Percentiles rank a stretch among this genome's conserved stretches.
Conservation (phyloP, 2,797 vertebrate species). For the Calcarius lapponicus region DNA sequence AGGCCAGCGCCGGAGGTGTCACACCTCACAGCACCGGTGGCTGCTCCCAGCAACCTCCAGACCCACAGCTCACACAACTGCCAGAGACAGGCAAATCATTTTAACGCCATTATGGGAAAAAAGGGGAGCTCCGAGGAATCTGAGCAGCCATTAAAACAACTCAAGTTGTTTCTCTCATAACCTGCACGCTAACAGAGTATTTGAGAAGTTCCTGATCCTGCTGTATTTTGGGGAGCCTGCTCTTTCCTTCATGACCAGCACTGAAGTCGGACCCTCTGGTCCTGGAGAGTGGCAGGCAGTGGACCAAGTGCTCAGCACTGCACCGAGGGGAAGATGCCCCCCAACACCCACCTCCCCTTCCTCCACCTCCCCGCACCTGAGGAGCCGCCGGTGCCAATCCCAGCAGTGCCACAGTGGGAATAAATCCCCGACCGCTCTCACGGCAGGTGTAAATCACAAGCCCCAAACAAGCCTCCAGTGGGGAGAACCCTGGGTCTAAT, state of each 20-base stretch:
- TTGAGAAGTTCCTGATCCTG: not conserved
- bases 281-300: not conserved
- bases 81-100: not conserved
- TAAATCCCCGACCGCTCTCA: not conserved
- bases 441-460: not conserved
- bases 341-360: fast-evolving
- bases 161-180: not conserved
- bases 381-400: not conserved
- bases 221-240: not conserved
- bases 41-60: not conserved
- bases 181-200: fast-evolving
- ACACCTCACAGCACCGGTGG: not conserved
- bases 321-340: fast-evolving
- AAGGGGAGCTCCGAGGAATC: not conserved
- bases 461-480: not conserved
- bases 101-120: not conserved
- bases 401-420: not conserved
- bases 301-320: not conserved
- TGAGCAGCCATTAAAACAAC: not conserved
- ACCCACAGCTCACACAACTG: not conserved
- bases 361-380: not conserved
- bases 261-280: fast-evolving
- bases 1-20: not conserved
- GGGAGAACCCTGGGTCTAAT: not conserved
- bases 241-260: not conserved